Evolutionary conservation across 2,113 vertebrate genomes (phyloP), one percentile per base, ranked within the genome.

Genomic region (Sturnira hondurensis): DNA sequence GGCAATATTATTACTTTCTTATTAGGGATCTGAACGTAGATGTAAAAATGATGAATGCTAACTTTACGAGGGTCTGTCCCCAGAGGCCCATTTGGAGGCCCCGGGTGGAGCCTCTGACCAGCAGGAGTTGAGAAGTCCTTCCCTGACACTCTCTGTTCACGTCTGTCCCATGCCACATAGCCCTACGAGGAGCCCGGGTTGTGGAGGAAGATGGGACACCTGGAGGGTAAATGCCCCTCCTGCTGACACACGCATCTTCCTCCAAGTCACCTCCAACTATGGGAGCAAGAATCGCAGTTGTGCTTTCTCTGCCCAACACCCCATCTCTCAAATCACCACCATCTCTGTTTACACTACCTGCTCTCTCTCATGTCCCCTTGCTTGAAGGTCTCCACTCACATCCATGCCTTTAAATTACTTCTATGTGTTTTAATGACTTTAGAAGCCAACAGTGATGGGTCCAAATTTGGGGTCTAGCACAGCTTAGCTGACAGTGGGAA

Each of bases 1-100:
- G 94, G 96, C 96, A 93, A 97, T 96, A 95, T 96, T 95, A 92
- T 93, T 93, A 96, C 96, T 97, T 97, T 92, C 95, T 93, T 96
- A 98, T 93, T 97, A 95, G 97, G 94, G 94, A 96, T 94, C 56
- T 43, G 89, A 93, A 95, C 14, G 19, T 84, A 87, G 70, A 76
- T 0, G 3, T 97, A 93, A 95, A 91, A 86, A 50, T 97, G 93
- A 97, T 95, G 93, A 91, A 97, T 92, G 58, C 71, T 63, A 28
- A 67, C 89, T 87, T 89, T 90, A 63, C 26, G 71, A 94, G 82
- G 5, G 31, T 83, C 95, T 94, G 86, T 54, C 87, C 82, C 76
- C 36, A 0, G 22, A 83, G 95, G 73, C 63, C 77, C 78, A 74
- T 93, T 70, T 70, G 54, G 52, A 65, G 61, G n/a, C 83, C 61